Conservation (phyloP, 2,113 vertebrate species). For the Urocynchramus pylzowi region DNA sequence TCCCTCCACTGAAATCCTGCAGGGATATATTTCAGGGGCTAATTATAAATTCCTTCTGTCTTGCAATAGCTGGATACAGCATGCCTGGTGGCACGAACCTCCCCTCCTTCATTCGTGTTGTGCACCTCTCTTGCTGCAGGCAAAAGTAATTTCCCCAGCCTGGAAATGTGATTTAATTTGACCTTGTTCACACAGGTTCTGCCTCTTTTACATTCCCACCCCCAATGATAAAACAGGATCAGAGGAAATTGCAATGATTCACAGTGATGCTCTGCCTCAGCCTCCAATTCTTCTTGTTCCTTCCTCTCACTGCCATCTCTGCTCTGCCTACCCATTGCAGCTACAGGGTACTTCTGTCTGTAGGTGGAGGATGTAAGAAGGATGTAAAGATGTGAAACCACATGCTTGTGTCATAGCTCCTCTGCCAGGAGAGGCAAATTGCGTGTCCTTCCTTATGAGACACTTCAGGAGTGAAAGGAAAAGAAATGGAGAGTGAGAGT, state of each 20-base stretch:
- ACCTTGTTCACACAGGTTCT: conserved; percentile 66
- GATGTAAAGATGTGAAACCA: neutral
- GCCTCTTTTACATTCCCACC: conserved; percentile 61
- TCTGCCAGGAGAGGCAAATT: neutral
- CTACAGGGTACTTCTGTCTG: neutral
- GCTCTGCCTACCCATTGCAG: neutral
- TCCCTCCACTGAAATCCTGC: neutral
- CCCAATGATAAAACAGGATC: conserved; percentile 56
- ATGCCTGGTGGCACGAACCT: conserved; percentile 49
- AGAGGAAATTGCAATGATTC: conserved; percentile 60
- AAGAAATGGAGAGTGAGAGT: neutral
- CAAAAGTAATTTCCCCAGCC: conserved; percentile 72
- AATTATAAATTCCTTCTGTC: conserved; percentile 63
- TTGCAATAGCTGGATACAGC: conserved; percentile 39
- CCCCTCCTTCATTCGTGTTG: conserved; percentile 40
- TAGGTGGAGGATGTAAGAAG: neutral
- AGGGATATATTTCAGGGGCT: conserved; percentile 52
- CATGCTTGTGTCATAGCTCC: neutral
- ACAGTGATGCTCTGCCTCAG: conserved; percentile 22
- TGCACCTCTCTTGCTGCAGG: conserved; percentile 65
- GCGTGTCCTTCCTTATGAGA: neutral
- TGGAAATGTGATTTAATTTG: conserved; percentile 73
- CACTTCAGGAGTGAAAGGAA: neutral
- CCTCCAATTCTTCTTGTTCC: conserved; percentile 7
- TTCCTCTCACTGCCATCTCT: neutral